Evolutionary conservation across 2,797 vertebrate genomes (phyloP).

Genomic region (Periparus ater): DNA sequence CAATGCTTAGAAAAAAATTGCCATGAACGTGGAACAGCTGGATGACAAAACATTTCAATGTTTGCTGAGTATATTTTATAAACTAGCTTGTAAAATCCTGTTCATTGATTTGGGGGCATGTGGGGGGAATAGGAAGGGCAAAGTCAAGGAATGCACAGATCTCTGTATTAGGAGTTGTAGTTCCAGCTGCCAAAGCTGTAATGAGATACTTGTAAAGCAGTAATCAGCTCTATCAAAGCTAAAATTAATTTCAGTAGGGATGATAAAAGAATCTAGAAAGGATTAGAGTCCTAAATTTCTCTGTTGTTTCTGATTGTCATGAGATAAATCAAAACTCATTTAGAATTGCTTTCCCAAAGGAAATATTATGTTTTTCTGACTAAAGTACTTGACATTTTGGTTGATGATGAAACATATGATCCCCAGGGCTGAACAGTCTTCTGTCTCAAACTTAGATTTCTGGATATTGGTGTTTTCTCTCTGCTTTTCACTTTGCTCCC

Average conservation of each 20-base stretch:
- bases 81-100: conserved; percentile 18
- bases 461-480: not conserved
- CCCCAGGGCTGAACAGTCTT: not conserved
- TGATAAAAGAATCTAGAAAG: conserved; percentile 11
- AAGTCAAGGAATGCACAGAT: not conserved
- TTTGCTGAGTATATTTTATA: not conserved
- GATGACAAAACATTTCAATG: not conserved
- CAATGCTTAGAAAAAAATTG: conserved; percentile 33
- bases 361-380: conserved; percentile 66
- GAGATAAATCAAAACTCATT: conserved; percentile 66
- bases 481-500: not conserved
- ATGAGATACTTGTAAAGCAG: not conserved
- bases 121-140: not conserved
- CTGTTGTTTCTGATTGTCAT: conserved; percentile 58
- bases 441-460: not conserved
- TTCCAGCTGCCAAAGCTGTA: conserved; percentile 11
- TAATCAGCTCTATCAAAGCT: not conserved
- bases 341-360: conserved; percentile 69
- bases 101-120: not conserved
- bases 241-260: not conserved
- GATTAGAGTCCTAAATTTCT: conserved; percentile 53
- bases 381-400: conserved; percentile 13
- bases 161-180: not conserved
- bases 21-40: not conserved
- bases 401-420: not conserved